Evolutionary conservation across 2,113 vertebrate species (phyloP).

Genomic region (Centropristis striata): DNA sequence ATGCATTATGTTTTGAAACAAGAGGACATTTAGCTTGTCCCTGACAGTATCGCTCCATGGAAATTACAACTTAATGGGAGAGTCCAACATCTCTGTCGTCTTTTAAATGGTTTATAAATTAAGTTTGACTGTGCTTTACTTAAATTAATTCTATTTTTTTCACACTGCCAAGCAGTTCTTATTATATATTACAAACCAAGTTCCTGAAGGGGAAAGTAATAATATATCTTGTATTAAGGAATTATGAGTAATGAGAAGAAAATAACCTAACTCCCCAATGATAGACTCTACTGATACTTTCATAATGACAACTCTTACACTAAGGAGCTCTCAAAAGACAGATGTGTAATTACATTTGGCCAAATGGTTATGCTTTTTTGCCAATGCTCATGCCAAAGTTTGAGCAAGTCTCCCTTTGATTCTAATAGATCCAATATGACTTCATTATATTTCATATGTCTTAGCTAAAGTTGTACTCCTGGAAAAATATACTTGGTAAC

Average conservation of each 20-base stretch:
- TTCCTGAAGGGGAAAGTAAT: background rate
- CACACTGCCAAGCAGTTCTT: constrained; percentile 13
- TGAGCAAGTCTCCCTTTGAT: background rate
- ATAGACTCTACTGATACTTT: constrained; percentile 27
- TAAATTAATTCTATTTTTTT: background rate
- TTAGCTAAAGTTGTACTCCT: background rate
- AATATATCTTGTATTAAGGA: constrained; percentile 1
- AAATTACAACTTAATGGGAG: background rate
- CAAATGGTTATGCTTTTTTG: background rate
- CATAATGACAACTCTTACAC: constrained; percentile 13
- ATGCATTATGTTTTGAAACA: background rate
- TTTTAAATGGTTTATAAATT: background rate
- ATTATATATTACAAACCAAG: constrained; percentile 4
- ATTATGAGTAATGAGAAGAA: constrained; percentile 38
- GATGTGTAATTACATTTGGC: constrained; percentile 33
- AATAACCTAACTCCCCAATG: constrained; percentile 10
- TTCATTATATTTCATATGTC: background rate
- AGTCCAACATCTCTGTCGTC: background rate
- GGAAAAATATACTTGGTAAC: background rate
- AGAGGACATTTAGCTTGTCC: background rate
- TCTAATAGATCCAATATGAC: constrained; percentile 15
- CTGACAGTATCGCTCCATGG: background rate
- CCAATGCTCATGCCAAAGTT: constrained; percentile 8
- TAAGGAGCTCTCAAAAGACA: background rate
- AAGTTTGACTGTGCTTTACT: constrained; percentile 1